Base-by-base conservation (phyloP, 1,140 invertebrate species). In the Sycobia sp. region DNA sequence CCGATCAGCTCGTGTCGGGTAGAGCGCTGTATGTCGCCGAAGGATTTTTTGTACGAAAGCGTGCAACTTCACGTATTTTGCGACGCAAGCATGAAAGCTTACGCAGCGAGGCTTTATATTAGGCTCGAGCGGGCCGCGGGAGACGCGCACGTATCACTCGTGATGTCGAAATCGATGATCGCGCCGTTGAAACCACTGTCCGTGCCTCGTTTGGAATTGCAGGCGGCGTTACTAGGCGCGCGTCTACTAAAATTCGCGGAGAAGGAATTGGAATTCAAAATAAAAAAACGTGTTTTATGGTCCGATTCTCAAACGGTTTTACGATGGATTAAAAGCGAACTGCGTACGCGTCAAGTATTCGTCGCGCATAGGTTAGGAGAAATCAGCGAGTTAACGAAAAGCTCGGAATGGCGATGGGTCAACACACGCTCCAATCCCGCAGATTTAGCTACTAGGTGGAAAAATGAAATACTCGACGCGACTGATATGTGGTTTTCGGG, bases 21-120 rank as follows among this genome's bases (percentile, higher is more conserved):
- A n/a, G n/a, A n/a, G n/a, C n/a, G n/a, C n/a, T n/a, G n/a, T n/a
- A n/a, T n/a, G n/a, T n/a, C n/a, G n/a, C n/a, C n/a, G n/a, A n/a
- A n/a, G n/a, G 47, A 18, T 50, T 25, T 34, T 4, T 16, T 14
- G 10, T 23, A 14, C 14, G 16, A 8, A n/a, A 50, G 27, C 25
- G 47, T 14, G 16, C 27, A 55, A 16, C 38, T 55, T 3, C 53
- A 55, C 16, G 11, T 43, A 4, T 55, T 55, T 43, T 55, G 53
- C n/a, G 53, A 43, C 27, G 53, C 20, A 1, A 55, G 53, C 16
- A 41, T 27, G 16, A 23, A 27, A 16, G 53, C 53, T 5, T 53
- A 39, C 34, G 50, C 50, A 9, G 32, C 50, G 1, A 18, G 22
- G 1, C 20, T 9, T 22, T 53, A 53, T 29, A 3, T 27, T 3